Conservation (phyloP, 2,113 vertebrate species). For the Lepus americanus region DNA sequence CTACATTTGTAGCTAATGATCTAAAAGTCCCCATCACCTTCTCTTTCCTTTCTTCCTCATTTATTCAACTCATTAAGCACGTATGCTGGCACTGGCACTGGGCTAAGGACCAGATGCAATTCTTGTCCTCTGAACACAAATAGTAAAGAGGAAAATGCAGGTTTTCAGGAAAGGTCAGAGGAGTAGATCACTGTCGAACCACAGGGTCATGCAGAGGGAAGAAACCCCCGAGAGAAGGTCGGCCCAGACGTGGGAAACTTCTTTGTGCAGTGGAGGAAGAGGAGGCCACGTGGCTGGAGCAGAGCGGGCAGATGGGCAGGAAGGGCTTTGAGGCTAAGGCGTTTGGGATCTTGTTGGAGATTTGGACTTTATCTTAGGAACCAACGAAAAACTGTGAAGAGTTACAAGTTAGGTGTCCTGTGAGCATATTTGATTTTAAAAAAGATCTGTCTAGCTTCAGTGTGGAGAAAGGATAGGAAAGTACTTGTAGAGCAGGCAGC, state of each 20-base stretch:
- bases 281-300: accelerated
- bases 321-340: not conserved
- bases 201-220: not conserved
- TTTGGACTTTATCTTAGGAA: not conserved
- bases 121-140: not conserved
- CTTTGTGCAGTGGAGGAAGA: not conserved
- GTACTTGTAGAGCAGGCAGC: not conserved
- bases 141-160: not conserved
- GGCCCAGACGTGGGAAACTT: not conserved
- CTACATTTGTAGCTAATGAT: slow-evolving; percentile 6
- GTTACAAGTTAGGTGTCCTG: not conserved
- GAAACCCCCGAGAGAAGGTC: not conserved
- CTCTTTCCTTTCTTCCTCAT: not conserved
- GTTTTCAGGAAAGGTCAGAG: not conserved
- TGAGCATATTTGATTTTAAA: not conserved
- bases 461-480: not conserved
- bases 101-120: not conserved
- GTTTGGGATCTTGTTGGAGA: not conserved
- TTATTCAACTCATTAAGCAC: not conserved
- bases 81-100: accelerated
- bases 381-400: not conserved
- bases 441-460: not conserved
- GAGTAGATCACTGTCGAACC: not conserved
- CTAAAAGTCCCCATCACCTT: not conserved
- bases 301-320: not conserved